phyloP scores from a whole-genome alignment of 2,888 invertebrate genomes.

The Pyrrhia umbra region DNA sequence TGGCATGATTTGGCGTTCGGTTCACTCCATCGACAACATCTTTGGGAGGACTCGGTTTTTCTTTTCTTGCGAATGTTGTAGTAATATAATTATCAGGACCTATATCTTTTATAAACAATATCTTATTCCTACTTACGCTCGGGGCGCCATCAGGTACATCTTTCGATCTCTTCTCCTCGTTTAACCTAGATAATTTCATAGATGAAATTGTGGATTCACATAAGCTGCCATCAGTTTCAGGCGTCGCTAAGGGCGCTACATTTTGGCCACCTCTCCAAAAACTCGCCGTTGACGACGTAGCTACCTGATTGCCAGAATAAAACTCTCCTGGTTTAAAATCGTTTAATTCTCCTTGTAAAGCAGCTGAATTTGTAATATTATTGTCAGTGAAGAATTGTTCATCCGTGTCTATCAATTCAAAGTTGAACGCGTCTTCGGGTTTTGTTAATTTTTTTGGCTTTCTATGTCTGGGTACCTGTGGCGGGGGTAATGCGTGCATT shows the following conservation, averaged over 20 bases:
- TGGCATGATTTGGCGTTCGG: conserved; percentile 82
- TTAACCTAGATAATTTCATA: conserved; percentile 86
- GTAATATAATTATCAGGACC: conserved; percentile 94
- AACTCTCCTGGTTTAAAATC: conserved; percentile 89
- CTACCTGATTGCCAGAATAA: conserved; percentile 82
- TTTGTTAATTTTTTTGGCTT: conserved; percentile 92
- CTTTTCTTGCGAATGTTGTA: conserved; percentile 90
- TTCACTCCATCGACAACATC: conserved; percentile 78
- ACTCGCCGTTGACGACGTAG: conserved; percentile 80
- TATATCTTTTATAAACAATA: conserved; percentile 91
- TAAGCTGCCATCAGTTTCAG: conserved; percentile 91
- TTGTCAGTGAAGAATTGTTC: conserved; percentile 91
- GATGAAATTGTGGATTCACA: conserved; percentile 89
- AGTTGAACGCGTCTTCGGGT: conserved; percentile 95
- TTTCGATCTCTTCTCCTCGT: conserved; percentile 82
- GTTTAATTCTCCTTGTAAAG: conserved; percentile 80
- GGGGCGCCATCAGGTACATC: conserved; percentile 84
- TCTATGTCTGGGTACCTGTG: conserved; percentile 92
- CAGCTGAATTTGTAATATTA: conserved; percentile 85
- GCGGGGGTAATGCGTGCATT: conserved; percentile 92
- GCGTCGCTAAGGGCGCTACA: conserved; percentile 91
- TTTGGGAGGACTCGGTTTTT: conserved; percentile 73
- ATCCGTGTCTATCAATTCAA: conserved; percentile 96
- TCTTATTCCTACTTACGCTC: conserved; percentile 88
- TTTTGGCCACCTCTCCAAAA: conserved; percentile 85